Conservation (phyloP, 2,888 invertebrate genomes). For the Nomada flava region DNA sequence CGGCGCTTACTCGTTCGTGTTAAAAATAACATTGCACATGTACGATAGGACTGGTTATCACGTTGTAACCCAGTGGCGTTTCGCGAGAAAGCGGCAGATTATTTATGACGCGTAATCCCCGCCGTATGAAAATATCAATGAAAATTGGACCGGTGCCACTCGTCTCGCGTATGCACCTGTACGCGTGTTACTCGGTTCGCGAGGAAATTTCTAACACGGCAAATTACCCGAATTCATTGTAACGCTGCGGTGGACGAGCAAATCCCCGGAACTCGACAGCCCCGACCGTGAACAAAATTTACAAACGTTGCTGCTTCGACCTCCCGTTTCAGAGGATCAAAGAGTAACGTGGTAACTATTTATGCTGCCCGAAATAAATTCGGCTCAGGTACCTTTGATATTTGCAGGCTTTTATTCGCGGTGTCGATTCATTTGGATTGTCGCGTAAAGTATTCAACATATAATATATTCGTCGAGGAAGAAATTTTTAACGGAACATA, state of each 20-base stretch:
- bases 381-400: neutral
- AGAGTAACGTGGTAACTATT: neutral
- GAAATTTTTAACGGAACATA: neutral
- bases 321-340: neutral
- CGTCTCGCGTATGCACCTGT: neutral
- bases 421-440: no score
- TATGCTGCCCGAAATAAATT: no score
- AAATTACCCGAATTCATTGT: slow-evolving; percentile 49
- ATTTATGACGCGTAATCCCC: slow-evolving; percentile 17
- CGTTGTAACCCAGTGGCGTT: slow-evolving; percentile 8
- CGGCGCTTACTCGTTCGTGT: neutral
- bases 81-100: slow-evolving; percentile 29
- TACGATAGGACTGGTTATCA: slow-evolving; percentile 35
- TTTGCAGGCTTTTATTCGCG: slow-evolving; percentile 42
- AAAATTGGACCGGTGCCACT: slow-evolving; percentile 53
- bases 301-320: neutral
- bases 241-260: slow-evolving; percentile 34
- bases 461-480: neutral
- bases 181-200: slow-evolving; percentile 5
- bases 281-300: slow-evolving; percentile 14
- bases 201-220: slow-evolving; percentile 44
- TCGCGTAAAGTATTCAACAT: no score
- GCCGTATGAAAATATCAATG: slow-evolving; percentile 57
- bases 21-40: slow-evolving; percentile 16
- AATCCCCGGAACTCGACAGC: slow-evolving; percentile 17